phyloP scores from a whole-genome alignment of 2,797 vertebrate genomes.

The Sebastes steindachneri region DNA sequence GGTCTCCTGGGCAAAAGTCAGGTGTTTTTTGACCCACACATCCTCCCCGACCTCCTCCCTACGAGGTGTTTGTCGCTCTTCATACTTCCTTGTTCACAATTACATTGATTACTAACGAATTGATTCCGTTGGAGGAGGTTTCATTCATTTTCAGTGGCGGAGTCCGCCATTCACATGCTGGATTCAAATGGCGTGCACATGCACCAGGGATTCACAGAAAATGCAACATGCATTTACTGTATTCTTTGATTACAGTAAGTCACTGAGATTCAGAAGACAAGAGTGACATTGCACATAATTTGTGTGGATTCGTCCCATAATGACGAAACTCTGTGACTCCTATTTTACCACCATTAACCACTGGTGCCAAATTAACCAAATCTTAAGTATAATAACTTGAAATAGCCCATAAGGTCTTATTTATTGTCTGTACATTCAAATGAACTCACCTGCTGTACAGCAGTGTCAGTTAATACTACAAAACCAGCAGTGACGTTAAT shows the following conservation, averaged over 20 bases:
- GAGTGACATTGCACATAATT: not conserved
- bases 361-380: not conserved
- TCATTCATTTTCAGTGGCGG: not conserved
- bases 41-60: no score
- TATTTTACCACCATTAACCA: not conserved
- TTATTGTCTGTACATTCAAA: not conserved
- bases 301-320: no score
- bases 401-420: not conserved
- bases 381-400: not conserved
- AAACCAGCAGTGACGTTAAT: not conserved
- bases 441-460: not conserved
- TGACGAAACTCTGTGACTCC: no score
- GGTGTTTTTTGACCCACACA: no score
- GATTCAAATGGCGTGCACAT: not conserved
- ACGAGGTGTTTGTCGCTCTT: no score
- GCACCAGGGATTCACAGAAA: not conserved
- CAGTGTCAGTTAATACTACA: not conserved
- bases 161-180: not conserved
- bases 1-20: no score
- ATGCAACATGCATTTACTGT: not conserved
- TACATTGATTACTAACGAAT: no score
- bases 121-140: not conserved
- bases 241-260: no score
- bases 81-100: no score
- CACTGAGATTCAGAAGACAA: not conserved